Evolutionary conservation across 2,113 vertebrate genomes (phyloP).

Genomic region (Puffinus mauretanicus): DNA sequence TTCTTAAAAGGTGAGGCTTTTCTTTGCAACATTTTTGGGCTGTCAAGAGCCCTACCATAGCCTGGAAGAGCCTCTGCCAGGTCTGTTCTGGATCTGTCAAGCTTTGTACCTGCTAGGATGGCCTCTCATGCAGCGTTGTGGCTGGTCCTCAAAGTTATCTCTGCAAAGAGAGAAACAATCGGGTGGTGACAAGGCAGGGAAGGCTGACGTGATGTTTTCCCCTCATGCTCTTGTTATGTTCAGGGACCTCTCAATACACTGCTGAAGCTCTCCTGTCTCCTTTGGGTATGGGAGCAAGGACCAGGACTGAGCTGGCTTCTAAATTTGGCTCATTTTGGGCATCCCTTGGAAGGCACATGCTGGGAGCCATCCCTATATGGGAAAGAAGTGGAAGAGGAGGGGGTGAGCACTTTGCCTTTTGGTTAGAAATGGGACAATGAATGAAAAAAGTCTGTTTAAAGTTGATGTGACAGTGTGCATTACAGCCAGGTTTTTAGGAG

Average conservation of each 20-base stretch:
- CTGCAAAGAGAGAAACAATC: not conserved
- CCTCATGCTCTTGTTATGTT: not conserved
- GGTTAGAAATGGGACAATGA: not conserved
- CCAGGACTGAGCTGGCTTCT: not conserved
- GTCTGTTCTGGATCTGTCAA: not conserved
- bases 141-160: not conserved
- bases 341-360: not conserved
- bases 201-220: not conserved
- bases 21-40: not conserved
- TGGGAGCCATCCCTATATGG: not conserved
- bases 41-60: not conserved
- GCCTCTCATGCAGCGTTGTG: accelerated
- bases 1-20: not conserved
- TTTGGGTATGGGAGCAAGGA: not conserved
- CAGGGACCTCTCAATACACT: not conserved
- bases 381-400: not conserved
- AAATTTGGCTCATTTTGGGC: not conserved
- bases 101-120: not conserved
- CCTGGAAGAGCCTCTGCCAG: not conserved
- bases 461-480: not conserved
- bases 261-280: not conserved
- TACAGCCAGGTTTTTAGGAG: not conserved
- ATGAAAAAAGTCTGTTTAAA: not conserved
- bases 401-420: not conserved
- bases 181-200: not conserved